Conservation (phyloP, 2,888 invertebrate species). For the Tenthredo notha region DNA sequence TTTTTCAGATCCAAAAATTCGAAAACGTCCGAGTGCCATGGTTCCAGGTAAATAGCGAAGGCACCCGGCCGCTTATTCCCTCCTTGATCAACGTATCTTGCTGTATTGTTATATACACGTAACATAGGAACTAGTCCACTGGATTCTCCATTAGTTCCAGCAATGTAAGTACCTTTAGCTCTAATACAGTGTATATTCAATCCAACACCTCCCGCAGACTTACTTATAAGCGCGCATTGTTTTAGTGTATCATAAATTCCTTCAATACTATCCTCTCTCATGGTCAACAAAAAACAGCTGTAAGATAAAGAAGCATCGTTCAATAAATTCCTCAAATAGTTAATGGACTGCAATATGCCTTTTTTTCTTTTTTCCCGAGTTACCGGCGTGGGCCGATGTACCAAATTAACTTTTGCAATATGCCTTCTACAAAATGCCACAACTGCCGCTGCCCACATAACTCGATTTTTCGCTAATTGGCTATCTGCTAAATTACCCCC, state of each 20-base stretch:
- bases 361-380: no score
- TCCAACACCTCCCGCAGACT: constrained; percentile 98
- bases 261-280: constrained; percentile 96
- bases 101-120: constrained; percentile 96
- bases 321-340: neutral
- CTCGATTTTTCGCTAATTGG: neutral
- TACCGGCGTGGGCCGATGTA: no score
- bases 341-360: no score
- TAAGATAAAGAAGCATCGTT: constrained; percentile 17
- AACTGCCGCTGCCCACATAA: neutral
- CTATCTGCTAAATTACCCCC: neutral
- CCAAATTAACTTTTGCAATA: no score
- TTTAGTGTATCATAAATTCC: constrained; percentile 96
- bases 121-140: constrained; percentile 98
- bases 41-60: constrained; percentile 98
- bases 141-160: constrained; percentile 96
- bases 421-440: neutral
- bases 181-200: constrained; percentile 97
- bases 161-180: constrained; percentile 94
- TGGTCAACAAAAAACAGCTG: constrained; percentile 96
- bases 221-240: constrained; percentile 97
- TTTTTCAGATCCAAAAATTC: constrained; percentile 97
- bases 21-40: constrained; percentile 99
- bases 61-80: constrained; percentile 99
- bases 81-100: constrained; percentile 98